Conservation (phyloP, 2,888 invertebrate species). For the Drosophila anomelani region DNA sequence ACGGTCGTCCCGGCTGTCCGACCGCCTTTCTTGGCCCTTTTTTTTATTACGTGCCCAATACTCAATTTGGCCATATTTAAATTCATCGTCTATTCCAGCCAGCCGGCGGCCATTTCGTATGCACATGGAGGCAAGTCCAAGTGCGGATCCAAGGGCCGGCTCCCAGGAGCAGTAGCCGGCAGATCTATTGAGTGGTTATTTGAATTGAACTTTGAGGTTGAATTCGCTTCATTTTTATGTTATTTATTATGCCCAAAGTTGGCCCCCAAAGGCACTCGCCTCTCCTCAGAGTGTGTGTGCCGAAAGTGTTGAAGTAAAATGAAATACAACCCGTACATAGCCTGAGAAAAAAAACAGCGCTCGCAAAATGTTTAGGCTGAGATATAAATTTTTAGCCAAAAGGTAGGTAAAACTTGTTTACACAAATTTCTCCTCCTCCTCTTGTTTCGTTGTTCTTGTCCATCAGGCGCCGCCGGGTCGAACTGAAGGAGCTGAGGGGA, state of each 20-base stretch:
- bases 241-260: slow-evolving; percentile 65
- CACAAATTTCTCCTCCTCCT: slow-evolving; percentile 43
- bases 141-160: slow-evolving; percentile 36
- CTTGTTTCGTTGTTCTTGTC: slow-evolving; percentile 19
- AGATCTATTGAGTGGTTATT: slow-evolving; percentile 80
- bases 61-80: slow-evolving; percentile 80
- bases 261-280: slow-evolving; percentile 9
- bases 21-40: slow-evolving; percentile 30
- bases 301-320: slow-evolving; percentile 61
- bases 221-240: slow-evolving; percentile 79
- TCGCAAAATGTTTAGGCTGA: slow-evolving; percentile 49
- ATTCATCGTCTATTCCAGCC: slow-evolving; percentile 80
- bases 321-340: slow-evolving; percentile 40
- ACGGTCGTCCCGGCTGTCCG: slow-evolving; percentile 47
- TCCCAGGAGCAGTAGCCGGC: slow-evolving; percentile 40
- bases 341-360: slow-evolving; percentile 19
- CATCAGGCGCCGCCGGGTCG: slow-evolving; percentile 30
- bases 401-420: slow-evolving; percentile 70
- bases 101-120: slow-evolving; percentile 74
- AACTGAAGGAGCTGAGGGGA: slow-evolving; percentile 10
- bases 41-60: slow-evolving; percentile 80
- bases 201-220: slow-evolving; percentile 78
- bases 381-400: slow-evolving; percentile 67
- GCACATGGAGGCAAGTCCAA: slow-evolving; percentile 57
- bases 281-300: neutral